These are phyloP conservation scores for Orthosia gracilis DNA, from an alignment of 2,888 invertebrate species.

Conservation along the genomic window DNA sequence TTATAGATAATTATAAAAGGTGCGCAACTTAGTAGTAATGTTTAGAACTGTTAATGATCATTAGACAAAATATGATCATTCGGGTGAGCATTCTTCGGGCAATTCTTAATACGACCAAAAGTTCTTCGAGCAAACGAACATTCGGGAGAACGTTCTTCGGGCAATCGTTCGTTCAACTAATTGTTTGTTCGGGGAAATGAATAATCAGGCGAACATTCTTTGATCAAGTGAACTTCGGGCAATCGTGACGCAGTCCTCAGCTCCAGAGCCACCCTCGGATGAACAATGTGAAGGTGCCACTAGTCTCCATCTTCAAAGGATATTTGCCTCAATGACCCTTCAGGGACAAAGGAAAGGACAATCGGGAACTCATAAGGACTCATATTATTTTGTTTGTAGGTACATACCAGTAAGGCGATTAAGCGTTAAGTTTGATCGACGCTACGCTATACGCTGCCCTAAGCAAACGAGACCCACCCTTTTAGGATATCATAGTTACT, in stretches of 20 bases:
- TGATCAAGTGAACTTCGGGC: not conserved
- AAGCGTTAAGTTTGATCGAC: constrained; percentile 72
- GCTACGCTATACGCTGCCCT: constrained; percentile 66
- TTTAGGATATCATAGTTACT: constrained; percentile 65
- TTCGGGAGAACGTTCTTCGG: not conserved
- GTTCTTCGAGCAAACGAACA: not conserved
- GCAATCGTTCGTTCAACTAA: not conserved
- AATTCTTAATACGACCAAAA: not conserved
- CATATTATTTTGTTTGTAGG: constrained; percentile 31
- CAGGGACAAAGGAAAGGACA: constrained; percentile 30
- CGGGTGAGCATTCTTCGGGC: not conserved
- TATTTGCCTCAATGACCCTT: constrained; percentile 45
- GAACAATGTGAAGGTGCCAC: constrained; percentile 4
- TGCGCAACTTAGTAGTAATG: not conserved
- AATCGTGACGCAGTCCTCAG: not conserved
- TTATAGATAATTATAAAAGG: not conserved
- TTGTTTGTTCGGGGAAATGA: not conserved
- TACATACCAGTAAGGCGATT: constrained; percentile 69
- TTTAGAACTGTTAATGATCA: not conserved
- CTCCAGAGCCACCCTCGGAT: not conserved
- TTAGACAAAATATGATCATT: not conserved
- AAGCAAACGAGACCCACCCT: constrained; percentile 67
- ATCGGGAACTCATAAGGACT: constrained; percentile 61
- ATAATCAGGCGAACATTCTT: not conserved
- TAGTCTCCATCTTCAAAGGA: constrained; percentile 13